Conservation (phyloP, 2,797 vertebrate species). For the Vespertilio murinus region DNA sequence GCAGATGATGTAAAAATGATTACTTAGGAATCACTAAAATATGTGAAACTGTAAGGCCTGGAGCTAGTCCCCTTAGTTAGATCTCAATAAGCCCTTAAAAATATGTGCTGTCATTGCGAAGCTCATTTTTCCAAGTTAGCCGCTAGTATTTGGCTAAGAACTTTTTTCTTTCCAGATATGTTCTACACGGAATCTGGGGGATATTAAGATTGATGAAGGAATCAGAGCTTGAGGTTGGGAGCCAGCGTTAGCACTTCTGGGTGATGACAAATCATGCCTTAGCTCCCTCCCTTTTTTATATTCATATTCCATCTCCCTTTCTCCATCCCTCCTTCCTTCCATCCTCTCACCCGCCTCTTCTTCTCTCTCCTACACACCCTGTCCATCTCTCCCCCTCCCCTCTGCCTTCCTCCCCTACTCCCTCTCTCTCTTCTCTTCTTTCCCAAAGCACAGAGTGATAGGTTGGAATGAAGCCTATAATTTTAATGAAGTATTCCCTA, state of each 20-base stretch:
- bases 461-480: background rate
- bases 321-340: background rate
- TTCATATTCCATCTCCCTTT: background rate
- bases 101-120: constrained; percentile 70
- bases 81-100: constrained; percentile 70
- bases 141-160: constrained; percentile 62
- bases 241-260: constrained; percentile 59
- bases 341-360: accelerated
- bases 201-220: constrained; percentile 68
- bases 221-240: constrained; percentile 53
- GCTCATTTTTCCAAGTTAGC: constrained; percentile 63
- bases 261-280: constrained; percentile 65
- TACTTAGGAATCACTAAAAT: constrained; percentile 70
- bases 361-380: accelerated
- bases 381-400: too few species aligned
- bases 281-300: background rate
- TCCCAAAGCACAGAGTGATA: background rate
- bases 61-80: constrained; percentile 58
- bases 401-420: accelerated
- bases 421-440: background rate
- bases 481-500: background rate
- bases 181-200: constrained; percentile 58
- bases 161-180: constrained; percentile 54
- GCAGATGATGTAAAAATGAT: constrained; percentile 69
- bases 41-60: constrained; percentile 49